Percentiles rank a stretch among this genome's conserved stretches.
Evolutionary conservation across 2,888 invertebrate genomes (phyloP).

Genomic region (Drosophila nigritarsus): DNA sequence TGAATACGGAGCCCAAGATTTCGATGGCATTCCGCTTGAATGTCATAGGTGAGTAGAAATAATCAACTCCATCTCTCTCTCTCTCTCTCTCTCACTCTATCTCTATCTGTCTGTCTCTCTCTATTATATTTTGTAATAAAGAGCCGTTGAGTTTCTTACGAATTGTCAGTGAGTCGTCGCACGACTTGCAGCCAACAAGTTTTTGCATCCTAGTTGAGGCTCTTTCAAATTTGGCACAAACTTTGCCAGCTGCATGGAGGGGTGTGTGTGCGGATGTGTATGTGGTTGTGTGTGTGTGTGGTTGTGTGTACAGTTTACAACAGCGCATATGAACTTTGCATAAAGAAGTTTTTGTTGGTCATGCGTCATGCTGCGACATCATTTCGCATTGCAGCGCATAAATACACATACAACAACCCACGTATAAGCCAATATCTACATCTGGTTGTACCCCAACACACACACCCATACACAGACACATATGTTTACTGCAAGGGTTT

Average conservation of each 20-base stretch:
- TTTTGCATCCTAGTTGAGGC: constrained; percentile 31
- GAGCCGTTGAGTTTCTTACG: constrained; percentile 25
- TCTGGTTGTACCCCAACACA: neutral
- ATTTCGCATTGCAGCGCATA: constrained; percentile 14
- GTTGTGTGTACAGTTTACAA: neutral
- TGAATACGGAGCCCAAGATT: constrained; percentile 94
- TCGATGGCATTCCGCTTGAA: constrained; percentile 93
- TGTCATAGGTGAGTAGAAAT: constrained; percentile 89
- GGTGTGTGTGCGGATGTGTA: neutral
- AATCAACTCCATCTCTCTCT: neutral
- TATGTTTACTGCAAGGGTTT: constrained; percentile 6
- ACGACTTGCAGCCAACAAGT: constrained; percentile 48
- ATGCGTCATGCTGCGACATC: constrained; percentile 33
- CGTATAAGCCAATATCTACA: constrained; percentile 29
- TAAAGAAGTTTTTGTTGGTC: constrained; percentile 37
- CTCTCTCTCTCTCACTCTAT: neutral
- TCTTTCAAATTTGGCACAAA: constrained; percentile 65
- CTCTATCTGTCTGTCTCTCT: neutral
- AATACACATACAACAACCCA: constrained; percentile 5
- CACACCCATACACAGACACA: neutral
- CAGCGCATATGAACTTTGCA: constrained; percentile 15
- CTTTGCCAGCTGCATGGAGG: constrained; percentile 32
- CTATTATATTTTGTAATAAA: constrained; percentile 18
- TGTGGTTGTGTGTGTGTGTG: neutral
- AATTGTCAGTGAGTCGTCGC: constrained; percentile 66